phyloP scores from a whole-genome alignment of 2,888 invertebrate species.

The Petrophora chlorosata region DNA sequence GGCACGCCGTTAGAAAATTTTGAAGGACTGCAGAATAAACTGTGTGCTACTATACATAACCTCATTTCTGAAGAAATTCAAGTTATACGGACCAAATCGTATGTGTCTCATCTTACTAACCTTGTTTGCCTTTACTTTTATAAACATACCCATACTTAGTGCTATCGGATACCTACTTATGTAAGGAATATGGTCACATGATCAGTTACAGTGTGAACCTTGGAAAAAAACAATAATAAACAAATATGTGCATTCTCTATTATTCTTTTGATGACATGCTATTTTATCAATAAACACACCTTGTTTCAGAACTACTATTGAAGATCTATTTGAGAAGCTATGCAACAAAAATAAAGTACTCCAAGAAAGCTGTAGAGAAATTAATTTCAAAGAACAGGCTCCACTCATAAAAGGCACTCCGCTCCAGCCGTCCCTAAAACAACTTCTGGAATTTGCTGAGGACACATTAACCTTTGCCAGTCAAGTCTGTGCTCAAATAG shows the following conservation, averaged over 20 bases:
- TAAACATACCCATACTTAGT: no score
- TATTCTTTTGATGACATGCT: no score
- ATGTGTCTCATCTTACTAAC: slow-evolving; percentile 39
- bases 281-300: no score
- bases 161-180: no score
- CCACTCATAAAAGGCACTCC: slow-evolving; percentile 61
- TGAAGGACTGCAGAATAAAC: slow-evolving; percentile 62
- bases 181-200: no score
- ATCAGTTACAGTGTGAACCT: no score
- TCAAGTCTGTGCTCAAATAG: slow-evolving; percentile 64
- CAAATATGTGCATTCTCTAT: no score
- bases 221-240: no score
- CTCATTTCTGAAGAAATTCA: slow-evolving; percentile 67
- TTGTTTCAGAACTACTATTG: slow-evolving; percentile 55
- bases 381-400: slow-evolving; percentile 51
- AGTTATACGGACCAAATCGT: slow-evolving; percentile 72
- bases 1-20: slow-evolving; percentile 75
- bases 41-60: slow-evolving; percentile 68
- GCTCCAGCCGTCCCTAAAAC: slow-evolving; percentile 64
- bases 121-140: no score
- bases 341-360: slow-evolving; percentile 58
- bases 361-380: slow-evolving; percentile 55
- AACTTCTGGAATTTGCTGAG: slow-evolving; percentile 61
- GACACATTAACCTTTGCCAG: slow-evolving; percentile 68
- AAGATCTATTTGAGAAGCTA: slow-evolving; percentile 67